Evolutionary conservation across 2,113 vertebrate genomes (phyloP), one percentile per base, ranked within the genome.

Genomic region (Lasiurus cinereus): DNA sequence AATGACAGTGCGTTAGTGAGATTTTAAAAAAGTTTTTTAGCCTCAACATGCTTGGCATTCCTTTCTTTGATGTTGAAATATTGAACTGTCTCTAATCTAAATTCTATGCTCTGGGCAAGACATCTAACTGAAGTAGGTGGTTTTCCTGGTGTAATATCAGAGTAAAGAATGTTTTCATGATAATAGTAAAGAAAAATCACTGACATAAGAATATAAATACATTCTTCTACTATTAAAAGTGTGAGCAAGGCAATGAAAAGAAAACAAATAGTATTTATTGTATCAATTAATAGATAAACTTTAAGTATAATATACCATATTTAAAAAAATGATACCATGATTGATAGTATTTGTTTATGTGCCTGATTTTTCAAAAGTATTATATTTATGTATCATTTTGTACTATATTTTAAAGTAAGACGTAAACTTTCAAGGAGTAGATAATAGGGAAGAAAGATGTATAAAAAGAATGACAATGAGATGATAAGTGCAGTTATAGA

Each of bases 31-130:
- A 97, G 90, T 97, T 97, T 97, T 95, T 94, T 97, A 98, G 97
- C 96, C 97, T 98, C 92, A 96, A 0, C 98, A 98, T 99, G 98
- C 98, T 98, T 97, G 96, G 96, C 98, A 99, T 99, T 99, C 99
- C 98, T 98, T 97, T 98, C 98, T 95, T 97, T 97, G 98, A 98
- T 98, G 98, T 97, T 98, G 98, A 98, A 98, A 98, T 98, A 98
- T 98, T 98, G 96, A 97, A 94, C 92, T 54, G 2, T 94, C 95
- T 97, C 79, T 96, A 97, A 97, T 91, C 93, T 64, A 89, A 96
- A 96, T 97, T 98, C 96, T 97, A 74, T 97, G 88, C 94, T 96
- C 13, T n/a, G 97, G 97, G 97, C 97, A 98, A 96, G 97, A 96
- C 93, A 96, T 46, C 83, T 83, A 93, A 87, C 92, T 82, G 39